Evolutionary conservation across 1,140 invertebrate genomes (phyloP), one percentile per base, ranked within the genome.

Genomic region (Phymorhynchus buccinoides): DNA sequence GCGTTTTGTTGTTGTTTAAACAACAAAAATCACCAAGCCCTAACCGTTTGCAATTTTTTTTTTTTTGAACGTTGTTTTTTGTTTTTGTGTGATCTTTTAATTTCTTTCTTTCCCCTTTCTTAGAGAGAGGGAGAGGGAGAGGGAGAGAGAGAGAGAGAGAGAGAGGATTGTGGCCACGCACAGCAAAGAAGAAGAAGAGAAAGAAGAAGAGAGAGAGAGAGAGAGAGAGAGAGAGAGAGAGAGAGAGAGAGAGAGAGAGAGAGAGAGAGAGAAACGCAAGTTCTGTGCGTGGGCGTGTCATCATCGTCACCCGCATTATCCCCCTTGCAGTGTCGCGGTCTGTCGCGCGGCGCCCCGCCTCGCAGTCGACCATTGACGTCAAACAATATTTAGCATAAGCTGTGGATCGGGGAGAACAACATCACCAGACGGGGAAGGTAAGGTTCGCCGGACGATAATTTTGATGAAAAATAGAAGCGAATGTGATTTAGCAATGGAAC

Each of bases 351-450:
- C 48, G 84, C 85, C 48, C 83, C 82, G 83, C 73, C 32, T 48
- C 80, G 71, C 22, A 48, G 56, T 62, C n/a, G 39, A 39, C 39
- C 42, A n/a, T 88, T 85, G 84, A 85, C 85, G 84, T 86, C 84
- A 85, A 86, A 73, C 39, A 71, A 48, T 86, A 80, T 88, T 87
- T 88, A 86, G 84, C 87, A 86, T 87, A 86, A 87, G 81, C 52
- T 71, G 35, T 27, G 66, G 35, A 82, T 4, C n/a, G 37, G 14
- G 35, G 37, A 4, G 35, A 79, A 4, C n/a, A 66, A 2, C 42
- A 18, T 39, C 37, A 41, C 52, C 32, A 77, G 42, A 35, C 75
- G 42, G 52, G 22, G 37, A 52, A 68, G 75, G 83, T 75, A 41
- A 56, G 42, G 22, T 16, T n/a, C 37, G n/a, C 48, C 1, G 27